Evolutionary conservation across 2,888 invertebrate species (phyloP), one percentile per base, ranked within the genome.

Genomic region (Parthenolecanium corni): DNA sequence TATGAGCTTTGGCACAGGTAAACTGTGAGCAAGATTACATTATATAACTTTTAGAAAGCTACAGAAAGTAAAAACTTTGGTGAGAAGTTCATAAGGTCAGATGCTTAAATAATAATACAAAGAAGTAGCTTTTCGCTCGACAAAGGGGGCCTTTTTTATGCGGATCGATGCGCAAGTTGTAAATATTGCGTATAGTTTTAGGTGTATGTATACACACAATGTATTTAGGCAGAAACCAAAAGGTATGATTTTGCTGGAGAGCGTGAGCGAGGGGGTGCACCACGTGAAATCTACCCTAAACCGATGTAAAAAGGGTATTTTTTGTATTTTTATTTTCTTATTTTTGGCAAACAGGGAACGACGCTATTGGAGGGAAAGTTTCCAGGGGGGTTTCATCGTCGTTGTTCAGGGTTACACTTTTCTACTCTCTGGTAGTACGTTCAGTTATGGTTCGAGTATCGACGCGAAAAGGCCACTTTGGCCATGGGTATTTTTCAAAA

Each of bases 371-470:
- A n/a, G n/a, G n/a, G n/a, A n/a, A n/a, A n/a, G n/a, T n/a, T n/a
- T n/a, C n/a, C n/a, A n/a, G n/a, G n/a, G n/a, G n/a, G n/a, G n/a
- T 49, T 51, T 61, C 49, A 51, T 57, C 54, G 49, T 36, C 24
- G 49, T 51, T 42, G 16, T 46, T 64, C 52, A 46, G 25, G 51
- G 25, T 64, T 47, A 51, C 56, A 40, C 54, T 47, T 49, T 56
- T 64, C 49, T 49, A 31, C 31, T 31, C 31, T 4, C 31, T 36
- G 25, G 23, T 47, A 40, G 51, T 51, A 9, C 40, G 51, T 51
- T 64, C 44, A 64, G 64, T 64, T 58, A 49, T 20, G 61, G 51
- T 61, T 49, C 61, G 61, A 61, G 51, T 61, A 49, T 49, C 61
- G 51, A 40, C 61, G 61, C 61, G 61, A 38, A 51, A 61, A 46